Percentiles rank a stretch among this genome's conserved stretches.
These are phyloP conservation scores for Cataglyphis rosenhaueri DNA, from an alignment of 2,888 invertebrate genomes.

Conservation along the genomic window DNA sequence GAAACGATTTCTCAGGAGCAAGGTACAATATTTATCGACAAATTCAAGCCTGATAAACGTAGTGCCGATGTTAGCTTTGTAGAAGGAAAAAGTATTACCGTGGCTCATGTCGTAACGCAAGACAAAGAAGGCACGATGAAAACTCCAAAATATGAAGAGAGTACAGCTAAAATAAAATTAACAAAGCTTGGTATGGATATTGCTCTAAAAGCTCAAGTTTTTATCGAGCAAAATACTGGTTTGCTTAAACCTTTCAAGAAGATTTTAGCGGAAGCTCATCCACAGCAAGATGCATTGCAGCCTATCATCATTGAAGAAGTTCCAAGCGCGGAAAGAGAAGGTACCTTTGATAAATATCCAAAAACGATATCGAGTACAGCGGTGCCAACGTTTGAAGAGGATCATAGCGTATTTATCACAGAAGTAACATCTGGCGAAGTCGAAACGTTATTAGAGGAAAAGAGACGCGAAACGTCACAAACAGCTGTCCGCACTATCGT, in stretches of 20 bases:
- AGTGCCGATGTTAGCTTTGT: constrained; percentile 80
- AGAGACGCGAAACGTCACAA: constrained; percentile 78
- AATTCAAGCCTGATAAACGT: constrained; percentile 77
- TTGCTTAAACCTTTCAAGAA: constrained; percentile 73
- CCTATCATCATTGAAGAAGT: constrained; percentile 79
- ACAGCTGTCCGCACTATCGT: constrained; percentile 79
- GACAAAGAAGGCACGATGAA: constrained; percentile 81
- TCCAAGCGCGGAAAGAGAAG: constrained; percentile 79
- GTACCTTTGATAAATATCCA: constrained; percentile 74
- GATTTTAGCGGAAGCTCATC: constrained; percentile 75
- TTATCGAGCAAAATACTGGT: constrained; percentile 80
- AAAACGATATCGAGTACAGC: constrained; percentile 79
- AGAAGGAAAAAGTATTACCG: constrained; percentile 81
- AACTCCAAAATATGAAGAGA: constrained; percentile 69
- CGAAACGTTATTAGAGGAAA: constrained; percentile 86
- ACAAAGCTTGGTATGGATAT: constrained; percentile 79
- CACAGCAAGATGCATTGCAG: constrained; percentile 78
- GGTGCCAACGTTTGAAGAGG: constrained; percentile 82
- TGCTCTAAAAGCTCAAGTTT: constrained; percentile 81
- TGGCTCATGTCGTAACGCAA: constrained; percentile 82
- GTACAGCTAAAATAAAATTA: constrained; percentile 71
- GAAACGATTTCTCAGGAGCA: constrained; percentile 80
- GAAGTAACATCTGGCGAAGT: constrained; percentile 87
- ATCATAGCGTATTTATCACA: constrained; percentile 87
- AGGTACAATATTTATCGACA: constrained; percentile 69